Conservation (phyloP, 64 coral and sea anemone species). For the Acropora tenuis region DNA sequence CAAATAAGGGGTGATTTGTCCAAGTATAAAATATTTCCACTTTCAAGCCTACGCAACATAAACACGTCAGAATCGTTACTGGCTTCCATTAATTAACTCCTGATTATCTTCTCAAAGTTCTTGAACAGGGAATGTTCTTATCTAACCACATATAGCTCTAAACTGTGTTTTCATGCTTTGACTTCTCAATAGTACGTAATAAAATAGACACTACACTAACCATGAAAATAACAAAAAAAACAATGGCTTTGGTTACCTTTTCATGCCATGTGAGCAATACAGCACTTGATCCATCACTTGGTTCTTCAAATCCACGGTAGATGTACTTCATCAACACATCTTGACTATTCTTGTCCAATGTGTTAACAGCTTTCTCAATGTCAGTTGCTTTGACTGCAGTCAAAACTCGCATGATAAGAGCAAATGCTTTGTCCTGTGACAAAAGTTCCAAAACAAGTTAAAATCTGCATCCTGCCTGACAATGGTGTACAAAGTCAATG, state of each 20-base stretch:
- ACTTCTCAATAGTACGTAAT: no score
- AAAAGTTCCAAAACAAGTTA: background rate
- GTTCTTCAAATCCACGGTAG: conserved; percentile 89
- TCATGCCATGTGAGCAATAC: conserved; percentile 91
- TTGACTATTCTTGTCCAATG: conserved; percentile 62
- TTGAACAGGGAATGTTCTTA: no score
- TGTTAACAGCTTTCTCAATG: conserved; percentile 78
- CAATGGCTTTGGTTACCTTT: conserved; percentile 49
- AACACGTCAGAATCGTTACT: no score
- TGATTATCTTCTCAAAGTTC: no score
- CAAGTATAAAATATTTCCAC: no score
- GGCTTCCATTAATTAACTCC: no score
- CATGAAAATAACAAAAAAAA: no score
- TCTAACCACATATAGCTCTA: no score
- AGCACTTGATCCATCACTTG: conserved; percentile 84
- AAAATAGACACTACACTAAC: no score
- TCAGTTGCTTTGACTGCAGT: conserved; percentile 77
- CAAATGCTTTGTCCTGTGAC: conserved; percentile 90
- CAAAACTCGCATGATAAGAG: conserved; percentile 84
- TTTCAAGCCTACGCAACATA: no score
- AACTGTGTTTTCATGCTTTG: no score
- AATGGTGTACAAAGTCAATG: background rate
- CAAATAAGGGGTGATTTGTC: no score
- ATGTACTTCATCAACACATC: conserved; percentile 99
- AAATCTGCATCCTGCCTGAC: background rate